Evolutionary conservation across 2,888 invertebrate species (phyloP).

Genomic region (Magallana nippona): DNA sequence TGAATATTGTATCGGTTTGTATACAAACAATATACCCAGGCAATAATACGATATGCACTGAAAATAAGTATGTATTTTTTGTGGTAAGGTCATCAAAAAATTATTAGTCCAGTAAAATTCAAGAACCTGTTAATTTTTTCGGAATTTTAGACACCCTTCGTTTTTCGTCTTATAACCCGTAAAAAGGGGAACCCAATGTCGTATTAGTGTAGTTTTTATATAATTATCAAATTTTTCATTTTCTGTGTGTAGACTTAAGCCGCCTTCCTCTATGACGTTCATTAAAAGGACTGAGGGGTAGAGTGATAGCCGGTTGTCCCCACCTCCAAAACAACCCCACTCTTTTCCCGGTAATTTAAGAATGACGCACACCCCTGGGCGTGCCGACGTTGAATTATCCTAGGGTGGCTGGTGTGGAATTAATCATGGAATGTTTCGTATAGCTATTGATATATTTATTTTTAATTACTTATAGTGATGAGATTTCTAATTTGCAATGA

Average conservation of each 20-base stretch:
- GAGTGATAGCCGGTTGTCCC: neutral
- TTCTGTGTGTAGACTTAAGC: too few relatives aligned
- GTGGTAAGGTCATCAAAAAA: too few relatives aligned
- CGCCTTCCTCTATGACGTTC: neutral
- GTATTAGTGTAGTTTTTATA: too few relatives aligned
- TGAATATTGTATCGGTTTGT: too few relatives aligned
- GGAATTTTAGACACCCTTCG: constrained; percentile 2
- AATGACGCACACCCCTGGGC: neutral
- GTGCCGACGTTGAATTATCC: neutral
- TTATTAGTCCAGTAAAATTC: too few relatives aligned
- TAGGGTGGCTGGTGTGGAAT: neutral
- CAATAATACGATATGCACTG: too few relatives aligned
- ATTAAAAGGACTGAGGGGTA: neutral
- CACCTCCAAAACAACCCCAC: neutral
- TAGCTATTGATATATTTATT: neutral
- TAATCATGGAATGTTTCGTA: neutral
- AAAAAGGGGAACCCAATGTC: neutral
- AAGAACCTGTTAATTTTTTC: neutral
- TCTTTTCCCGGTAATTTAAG: neutral
- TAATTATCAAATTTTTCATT: too few relatives aligned
- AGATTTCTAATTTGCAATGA: neutral
- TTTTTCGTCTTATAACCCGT: neutral
- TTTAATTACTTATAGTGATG: neutral
- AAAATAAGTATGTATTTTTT: too few relatives aligned
- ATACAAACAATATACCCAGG: too few relatives aligned